Conservation (phyloP, 2,113 vertebrate species). For the Poecile atricapillus region DNA sequence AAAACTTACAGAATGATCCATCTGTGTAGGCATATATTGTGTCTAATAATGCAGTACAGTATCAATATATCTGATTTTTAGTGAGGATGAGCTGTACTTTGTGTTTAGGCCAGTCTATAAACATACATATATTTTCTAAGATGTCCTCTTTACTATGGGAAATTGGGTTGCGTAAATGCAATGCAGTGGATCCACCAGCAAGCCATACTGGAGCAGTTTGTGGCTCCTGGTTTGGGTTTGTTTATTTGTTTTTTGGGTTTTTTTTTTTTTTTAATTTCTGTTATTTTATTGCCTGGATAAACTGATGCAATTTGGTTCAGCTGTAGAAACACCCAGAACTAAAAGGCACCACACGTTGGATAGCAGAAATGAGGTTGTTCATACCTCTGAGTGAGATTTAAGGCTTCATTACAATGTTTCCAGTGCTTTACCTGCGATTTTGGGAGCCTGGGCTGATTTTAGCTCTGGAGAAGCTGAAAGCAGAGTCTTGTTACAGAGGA, state of each 20-base stretch:
- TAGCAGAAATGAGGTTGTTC: not conserved
- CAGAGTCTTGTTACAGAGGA: not conserved
- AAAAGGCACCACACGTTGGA: accelerated
- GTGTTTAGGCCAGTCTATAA: not conserved
- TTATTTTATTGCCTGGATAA: not conserved
- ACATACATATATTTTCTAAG: not conserved
- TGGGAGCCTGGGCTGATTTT: not conserved
- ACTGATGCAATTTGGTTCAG: not conserved
- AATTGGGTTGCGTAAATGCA: not conserved
- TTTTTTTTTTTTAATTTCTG: not conserved
- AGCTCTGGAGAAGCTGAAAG: not conserved
- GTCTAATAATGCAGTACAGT: not conserved
- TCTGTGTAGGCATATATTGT: not conserved
- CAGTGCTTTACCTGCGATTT: not conserved
- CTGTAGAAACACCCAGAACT: not conserved
- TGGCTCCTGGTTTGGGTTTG: not conserved
- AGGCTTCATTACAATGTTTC: not conserved
- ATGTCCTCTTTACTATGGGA: not conserved
- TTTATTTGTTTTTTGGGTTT: not conserved
- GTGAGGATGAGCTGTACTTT: not conserved
- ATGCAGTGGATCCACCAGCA: not conserved
- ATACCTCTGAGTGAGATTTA: not conserved
- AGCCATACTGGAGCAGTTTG: not conserved
- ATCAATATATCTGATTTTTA: not conserved
- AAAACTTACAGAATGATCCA: not conserved